A percentile compares a stretch with the other conserved stretches of the same genome.
Conservation (phyloP, 2,797 vertebrate genomes). For the Micromesistius poutassou region DNA sequence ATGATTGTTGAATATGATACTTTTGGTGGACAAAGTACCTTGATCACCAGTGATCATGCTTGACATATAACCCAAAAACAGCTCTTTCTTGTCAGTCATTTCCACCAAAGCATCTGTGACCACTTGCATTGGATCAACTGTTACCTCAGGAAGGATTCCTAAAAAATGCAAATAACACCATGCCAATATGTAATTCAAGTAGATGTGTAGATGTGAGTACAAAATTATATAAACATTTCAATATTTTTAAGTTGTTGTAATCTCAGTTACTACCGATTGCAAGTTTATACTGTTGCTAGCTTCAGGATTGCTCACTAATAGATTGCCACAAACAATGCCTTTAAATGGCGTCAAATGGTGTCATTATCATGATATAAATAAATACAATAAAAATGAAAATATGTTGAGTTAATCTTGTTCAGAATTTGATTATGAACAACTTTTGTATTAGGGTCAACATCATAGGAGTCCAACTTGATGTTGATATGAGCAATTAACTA, state of each 20-base stretch:
- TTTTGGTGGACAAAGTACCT: slow-evolving; percentile 46
- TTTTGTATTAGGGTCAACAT: no score
- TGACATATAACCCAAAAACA: slow-evolving; percentile 69
- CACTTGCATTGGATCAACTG: slow-evolving; percentile 69
- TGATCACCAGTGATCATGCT: slow-evolving; percentile 67
- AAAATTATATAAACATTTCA: not conserved
- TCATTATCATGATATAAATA: not conserved
- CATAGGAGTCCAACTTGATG: no score
- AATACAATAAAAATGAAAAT: not conserved
- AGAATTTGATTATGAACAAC: no score
- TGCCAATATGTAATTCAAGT: not conserved
- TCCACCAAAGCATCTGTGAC: slow-evolving; percentile 68
- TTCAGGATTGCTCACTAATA: not conserved
- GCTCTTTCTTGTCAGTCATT: slow-evolving; percentile 68
- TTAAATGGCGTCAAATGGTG: not conserved
- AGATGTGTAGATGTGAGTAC: not conserved
- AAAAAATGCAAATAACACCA: slow-evolving; percentile 16
- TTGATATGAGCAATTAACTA: no score
- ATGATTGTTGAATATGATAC: not conserved
- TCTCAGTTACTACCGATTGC: not conserved
- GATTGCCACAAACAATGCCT: not conserved
- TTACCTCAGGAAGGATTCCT: slow-evolving; percentile 66
- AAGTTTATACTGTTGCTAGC: not conserved
- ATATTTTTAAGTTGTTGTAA: not conserved
- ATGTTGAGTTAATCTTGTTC: no score